Evolutionary conservation across 2,888 invertebrate genomes (phyloP).

Genomic region (Cenopis cana): DNA sequence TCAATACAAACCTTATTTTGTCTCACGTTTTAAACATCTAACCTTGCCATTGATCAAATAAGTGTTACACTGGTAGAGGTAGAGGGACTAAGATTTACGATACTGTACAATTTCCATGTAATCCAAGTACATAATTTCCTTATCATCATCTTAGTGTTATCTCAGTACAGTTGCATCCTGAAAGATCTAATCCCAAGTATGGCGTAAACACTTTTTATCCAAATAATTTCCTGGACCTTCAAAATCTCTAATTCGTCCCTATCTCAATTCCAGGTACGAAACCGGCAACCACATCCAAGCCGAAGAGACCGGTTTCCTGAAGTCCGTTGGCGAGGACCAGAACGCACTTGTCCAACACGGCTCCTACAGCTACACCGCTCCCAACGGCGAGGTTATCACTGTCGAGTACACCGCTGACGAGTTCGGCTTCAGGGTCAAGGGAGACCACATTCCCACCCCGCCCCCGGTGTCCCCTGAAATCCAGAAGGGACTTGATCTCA

Average conservation of each 20-base stretch:
- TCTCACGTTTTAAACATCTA: slow-evolving; percentile 21
- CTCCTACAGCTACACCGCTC: slow-evolving; percentile 91
- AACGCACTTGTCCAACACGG: slow-evolving; percentile 91
- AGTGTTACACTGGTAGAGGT: background rate
- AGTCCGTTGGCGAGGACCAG: slow-evolving; percentile 87
- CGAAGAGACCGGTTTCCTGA: slow-evolving; percentile 91
- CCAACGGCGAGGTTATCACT: slow-evolving; percentile 90
- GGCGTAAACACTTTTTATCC: too few species aligned
- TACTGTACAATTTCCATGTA: background rate
- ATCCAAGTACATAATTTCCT: too few species aligned
- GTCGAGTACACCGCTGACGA: slow-evolving; percentile 93
- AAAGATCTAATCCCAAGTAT: too few species aligned
- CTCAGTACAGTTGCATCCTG: too few species aligned
- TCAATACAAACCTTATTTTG: background rate
- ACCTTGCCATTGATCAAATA: slow-evolving; percentile 15
- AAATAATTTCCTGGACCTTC: too few species aligned
- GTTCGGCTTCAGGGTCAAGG: slow-evolving; percentile 91
- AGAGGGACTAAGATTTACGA: background rate
- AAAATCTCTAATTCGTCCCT: background rate
- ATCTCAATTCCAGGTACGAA: slow-evolving; percentile 87
- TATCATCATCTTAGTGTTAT: too few species aligned
- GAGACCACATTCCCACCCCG: slow-evolving; percentile 93
- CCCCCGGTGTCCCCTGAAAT: slow-evolving; percentile 94
- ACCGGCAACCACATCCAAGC: slow-evolving; percentile 93
- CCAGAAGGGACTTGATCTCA: slow-evolving; percentile 94